These are phyloP conservation scores for Pegea sp. DNA, from an alignment of 23 tunicate species.

Conservation along the genomic window DNA sequence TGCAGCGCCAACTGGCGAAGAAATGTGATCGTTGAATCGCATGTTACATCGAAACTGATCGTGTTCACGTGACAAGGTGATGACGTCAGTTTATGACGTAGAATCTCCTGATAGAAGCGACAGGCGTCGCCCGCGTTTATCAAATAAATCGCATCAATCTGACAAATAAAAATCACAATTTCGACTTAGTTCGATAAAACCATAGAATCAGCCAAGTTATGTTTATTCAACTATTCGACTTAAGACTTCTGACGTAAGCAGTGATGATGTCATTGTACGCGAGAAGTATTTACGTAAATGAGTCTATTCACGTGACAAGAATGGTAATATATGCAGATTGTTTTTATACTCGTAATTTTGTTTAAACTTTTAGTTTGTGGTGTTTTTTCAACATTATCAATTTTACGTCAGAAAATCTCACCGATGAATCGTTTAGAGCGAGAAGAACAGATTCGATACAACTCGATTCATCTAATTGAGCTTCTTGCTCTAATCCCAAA, in stretches of 20 bases:
- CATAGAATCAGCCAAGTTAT: too few relatives aligned
- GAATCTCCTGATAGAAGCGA: slow-evolving; percentile 53
- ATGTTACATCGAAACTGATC: slow-evolving; percentile 61
- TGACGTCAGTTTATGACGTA: slow-evolving; percentile 36
- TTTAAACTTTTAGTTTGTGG: too few relatives aligned
- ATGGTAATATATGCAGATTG: too few relatives aligned
- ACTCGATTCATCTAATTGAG: slow-evolving; percentile 39
- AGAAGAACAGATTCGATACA: slow-evolving; percentile 52
- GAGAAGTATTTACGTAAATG: too few relatives aligned
- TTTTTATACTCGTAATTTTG: too few relatives aligned
- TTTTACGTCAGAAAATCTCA: background rate
- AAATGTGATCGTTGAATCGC: slow-evolving; percentile 40
- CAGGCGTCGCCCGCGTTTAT: slow-evolving; percentile 70
- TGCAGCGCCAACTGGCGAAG: slow-evolving; percentile 28
- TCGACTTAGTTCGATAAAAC: background rate
- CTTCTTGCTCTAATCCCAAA: slow-evolving; percentile 41
- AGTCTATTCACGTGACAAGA: too few relatives aligned
- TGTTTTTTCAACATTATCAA: too few relatives aligned
- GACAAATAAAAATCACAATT: background rate
- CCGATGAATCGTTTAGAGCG: slow-evolving; percentile 69
- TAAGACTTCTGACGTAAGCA: too few relatives aligned
- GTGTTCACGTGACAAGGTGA: slow-evolving; percentile 47
- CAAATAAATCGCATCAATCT: slow-evolving; percentile 72
- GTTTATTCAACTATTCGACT: too few relatives aligned
- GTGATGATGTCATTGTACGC: too few relatives aligned